Evolutionary conservation across 2,888 invertebrate species (phyloP).

Genomic region (Labia minor): DNA sequence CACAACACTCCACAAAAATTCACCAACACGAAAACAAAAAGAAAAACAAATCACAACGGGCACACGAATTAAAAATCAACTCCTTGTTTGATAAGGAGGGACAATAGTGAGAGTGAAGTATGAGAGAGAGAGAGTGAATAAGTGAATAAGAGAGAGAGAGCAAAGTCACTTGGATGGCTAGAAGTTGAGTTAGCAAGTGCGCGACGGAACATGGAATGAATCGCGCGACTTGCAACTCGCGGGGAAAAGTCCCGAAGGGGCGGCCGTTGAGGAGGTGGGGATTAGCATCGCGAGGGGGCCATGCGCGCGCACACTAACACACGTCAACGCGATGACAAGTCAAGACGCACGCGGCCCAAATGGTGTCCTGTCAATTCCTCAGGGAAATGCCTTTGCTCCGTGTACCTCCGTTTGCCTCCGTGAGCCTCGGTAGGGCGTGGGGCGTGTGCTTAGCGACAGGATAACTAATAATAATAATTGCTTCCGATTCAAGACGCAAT

Average conservation of each 20-base stretch:
- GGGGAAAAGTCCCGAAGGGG: background rate
- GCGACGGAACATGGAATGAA: slow-evolving; percentile 7
- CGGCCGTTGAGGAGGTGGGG: background rate
- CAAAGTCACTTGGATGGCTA: background rate
- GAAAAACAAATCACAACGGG: background rate
- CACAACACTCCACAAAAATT: slow-evolving; percentile 13
- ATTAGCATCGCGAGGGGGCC: background rate
- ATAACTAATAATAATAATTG: too few species aligned
- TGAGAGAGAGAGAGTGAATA: too few species aligned
- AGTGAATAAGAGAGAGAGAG: background rate
- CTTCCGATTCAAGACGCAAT: too few species aligned
- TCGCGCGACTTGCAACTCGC: background rate
- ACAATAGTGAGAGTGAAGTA: too few species aligned
- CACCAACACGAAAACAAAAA: background rate
- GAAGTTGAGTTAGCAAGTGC: background rate
- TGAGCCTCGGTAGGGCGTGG: too few species aligned
- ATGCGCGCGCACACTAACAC: background rate
- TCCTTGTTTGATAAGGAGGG: too few species aligned
- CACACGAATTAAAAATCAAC: too few species aligned
- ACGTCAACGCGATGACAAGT: background rate
- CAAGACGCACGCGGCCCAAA: too few species aligned
- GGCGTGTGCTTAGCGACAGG: too few species aligned
- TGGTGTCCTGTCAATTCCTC: too few species aligned
- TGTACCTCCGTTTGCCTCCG: too few species aligned
- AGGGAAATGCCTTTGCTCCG: too few species aligned